Evolutionary conservation across 1,140 invertebrate genomes (phyloP), one percentile per base, ranked within the genome.

Genomic region (Drosophila malerkotliana): DNA sequence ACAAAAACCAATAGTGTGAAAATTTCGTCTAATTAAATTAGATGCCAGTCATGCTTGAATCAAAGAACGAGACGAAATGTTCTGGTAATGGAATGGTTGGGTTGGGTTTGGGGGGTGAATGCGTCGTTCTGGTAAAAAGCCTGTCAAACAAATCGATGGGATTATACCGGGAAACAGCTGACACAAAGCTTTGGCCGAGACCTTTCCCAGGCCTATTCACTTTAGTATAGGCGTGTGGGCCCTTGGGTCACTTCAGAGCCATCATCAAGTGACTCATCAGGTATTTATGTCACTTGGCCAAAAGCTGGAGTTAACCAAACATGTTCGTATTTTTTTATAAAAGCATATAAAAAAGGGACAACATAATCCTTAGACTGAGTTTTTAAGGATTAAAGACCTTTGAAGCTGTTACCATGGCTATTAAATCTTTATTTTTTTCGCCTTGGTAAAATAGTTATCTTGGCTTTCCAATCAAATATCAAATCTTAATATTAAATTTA

Each of bases 91-190:
- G 18, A 18, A 28, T 21, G 21, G 2, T 21, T 21, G 21, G 21
- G 21, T 21, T 21, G 21, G 21, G 21, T 2, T 21, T 18, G 18
- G 32, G 14, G 48, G 41, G 28, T 6, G 47, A 32, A 61, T 12
- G 37, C 53, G 37, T 57, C 51, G 69, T 57, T 48, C 60, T 66
- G 79, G 59, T 79, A 61, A 61, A 82, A 84, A 79, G 79, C 71
- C 76, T 83, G 80, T 83, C 79, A 83, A 83, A 84, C 80, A 83
- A 83, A 83, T 84, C 79, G 79, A 83, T 83, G 60, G 18, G 64
- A 79, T 79, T 83, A 69, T 61, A 34, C 53, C 49, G 52, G 7
- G 51, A 66, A 76, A 60, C 54, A 69, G 58, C 54, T 63, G 55
- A 63, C 62, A 57, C 45, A 59, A 58, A 58, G 77, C 57, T 56